Percentiles rank a stretch among this genome's conserved stretches.
phyloP scores from a whole-genome alignment of 2,113 vertebrate species.

The Paraplagusia blochii region DNA sequence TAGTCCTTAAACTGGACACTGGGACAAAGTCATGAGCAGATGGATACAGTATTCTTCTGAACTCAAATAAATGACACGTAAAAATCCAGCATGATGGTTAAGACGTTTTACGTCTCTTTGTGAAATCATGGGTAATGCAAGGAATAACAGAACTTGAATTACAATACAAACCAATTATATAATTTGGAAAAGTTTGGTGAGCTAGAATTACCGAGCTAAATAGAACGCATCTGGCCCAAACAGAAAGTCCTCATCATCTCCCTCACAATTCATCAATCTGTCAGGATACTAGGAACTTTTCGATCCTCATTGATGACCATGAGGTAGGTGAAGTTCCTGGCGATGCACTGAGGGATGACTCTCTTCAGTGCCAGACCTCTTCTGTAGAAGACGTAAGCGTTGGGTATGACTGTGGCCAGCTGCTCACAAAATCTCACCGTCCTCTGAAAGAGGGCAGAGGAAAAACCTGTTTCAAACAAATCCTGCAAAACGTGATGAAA shows the following conservation, averaged over 20 bases:
- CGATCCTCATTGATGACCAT: slow-evolving; percentile 94
- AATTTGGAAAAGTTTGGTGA: too few relatives aligned
- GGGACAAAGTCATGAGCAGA: too few relatives aligned
- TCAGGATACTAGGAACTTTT: slow-evolving; percentile 93
- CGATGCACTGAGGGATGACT: slow-evolving; percentile 90
- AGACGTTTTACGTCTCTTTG: too few relatives aligned
- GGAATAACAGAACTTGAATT: too few relatives aligned
- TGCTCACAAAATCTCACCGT: slow-evolving; percentile 91
- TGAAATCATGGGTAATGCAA: too few relatives aligned
- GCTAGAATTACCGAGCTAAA: too few relatives aligned
- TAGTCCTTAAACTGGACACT: too few relatives aligned
- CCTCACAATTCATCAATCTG: background rate
- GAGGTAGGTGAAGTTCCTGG: slow-evolving; percentile 91
- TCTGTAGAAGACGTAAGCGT: slow-evolving; percentile 93
- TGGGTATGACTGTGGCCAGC: slow-evolving; percentile 86
- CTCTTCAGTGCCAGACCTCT: slow-evolving; percentile 94
- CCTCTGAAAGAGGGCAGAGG: slow-evolving; percentile 76
- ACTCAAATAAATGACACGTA: too few relatives aligned
- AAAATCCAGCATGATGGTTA: too few relatives aligned
- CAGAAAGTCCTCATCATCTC: background rate
- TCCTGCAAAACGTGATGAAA: background rate
- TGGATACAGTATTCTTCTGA: too few relatives aligned
- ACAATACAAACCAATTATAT: too few relatives aligned
- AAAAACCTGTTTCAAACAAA: background rate
- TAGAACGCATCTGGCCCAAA: too few relatives aligned